Percentiles rank a stretch among this genome's conserved stretches.
phyloP scores from a whole-genome alignment of 2,888 invertebrate genomes.

The Nebria brevicollis region DNA sequence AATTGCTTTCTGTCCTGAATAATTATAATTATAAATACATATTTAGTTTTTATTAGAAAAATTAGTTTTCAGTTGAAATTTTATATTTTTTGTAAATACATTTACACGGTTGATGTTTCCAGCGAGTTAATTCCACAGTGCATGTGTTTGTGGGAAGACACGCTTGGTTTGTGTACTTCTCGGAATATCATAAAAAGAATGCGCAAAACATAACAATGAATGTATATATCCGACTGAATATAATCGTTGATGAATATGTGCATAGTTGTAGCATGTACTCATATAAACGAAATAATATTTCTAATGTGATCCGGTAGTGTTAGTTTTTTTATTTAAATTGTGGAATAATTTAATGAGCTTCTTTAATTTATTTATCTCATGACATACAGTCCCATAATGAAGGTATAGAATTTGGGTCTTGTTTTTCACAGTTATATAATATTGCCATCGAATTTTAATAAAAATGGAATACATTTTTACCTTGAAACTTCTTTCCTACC shows the following conservation, averaged over 20 bases:
- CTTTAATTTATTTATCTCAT: neutral
- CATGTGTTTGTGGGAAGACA: slow-evolving; percentile 34
- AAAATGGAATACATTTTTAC: too few relatives aligned
- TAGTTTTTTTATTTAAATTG: neutral
- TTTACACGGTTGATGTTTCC: neutral
- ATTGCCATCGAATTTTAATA: too few relatives aligned
- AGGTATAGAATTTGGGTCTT: too few relatives aligned
- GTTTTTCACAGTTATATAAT: too few relatives aligned
- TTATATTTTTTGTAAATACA: neutral
- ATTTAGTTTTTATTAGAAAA: too few relatives aligned
- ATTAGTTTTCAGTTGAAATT: neutral
- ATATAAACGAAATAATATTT: neutral
- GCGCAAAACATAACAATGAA: slow-evolving; percentile 27
- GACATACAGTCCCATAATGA: neutral
- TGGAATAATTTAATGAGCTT: neutral
- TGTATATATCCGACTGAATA: neutral
- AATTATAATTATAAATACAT: too few relatives aligned
- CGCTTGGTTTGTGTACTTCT: slow-evolving; percentile 36
- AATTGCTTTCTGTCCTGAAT: neutral
- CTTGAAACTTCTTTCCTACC: too few relatives aligned
- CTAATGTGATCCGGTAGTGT: neutral
- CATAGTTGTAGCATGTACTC: neutral
- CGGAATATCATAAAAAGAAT: slow-evolving; percentile 33
- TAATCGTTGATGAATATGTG: neutral
- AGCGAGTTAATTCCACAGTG: neutral